phyloP scores from a whole-genome alignment of 2,888 invertebrate genomes.

The Liopterus haemorrhoidalis region DNA sequence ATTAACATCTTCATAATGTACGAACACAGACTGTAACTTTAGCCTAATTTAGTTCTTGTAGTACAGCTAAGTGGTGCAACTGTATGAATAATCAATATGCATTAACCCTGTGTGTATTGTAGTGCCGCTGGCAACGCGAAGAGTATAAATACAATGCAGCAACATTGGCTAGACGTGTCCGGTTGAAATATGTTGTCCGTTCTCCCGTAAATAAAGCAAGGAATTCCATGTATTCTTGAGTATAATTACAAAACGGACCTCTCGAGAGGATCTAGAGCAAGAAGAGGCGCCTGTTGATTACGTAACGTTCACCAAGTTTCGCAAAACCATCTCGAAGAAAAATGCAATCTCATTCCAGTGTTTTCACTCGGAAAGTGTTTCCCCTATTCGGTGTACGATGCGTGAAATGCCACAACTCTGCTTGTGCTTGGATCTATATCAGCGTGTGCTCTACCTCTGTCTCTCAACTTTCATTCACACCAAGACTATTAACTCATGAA shows the following conservation, averaged over 20 bases:
- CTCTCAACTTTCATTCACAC: no score
- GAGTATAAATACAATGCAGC: no score
- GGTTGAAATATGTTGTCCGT: not conserved
- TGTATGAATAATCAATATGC: slow-evolving; percentile 23
- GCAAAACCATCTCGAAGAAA: slow-evolving; percentile 12
- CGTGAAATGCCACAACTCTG: slow-evolving; percentile 39
- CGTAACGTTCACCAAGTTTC: slow-evolving; percentile 5
- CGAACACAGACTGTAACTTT: no score
- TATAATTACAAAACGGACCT: slow-evolving; percentile 33
- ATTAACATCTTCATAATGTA: no score
- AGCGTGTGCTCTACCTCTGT: no score
- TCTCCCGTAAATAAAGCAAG: slow-evolving; percentile 26
- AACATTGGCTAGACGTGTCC: slow-evolving; percentile 4
- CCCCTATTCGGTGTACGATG: slow-evolving; percentile 37
- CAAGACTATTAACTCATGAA: no score
- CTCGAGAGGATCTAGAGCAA: slow-evolving; percentile 8
- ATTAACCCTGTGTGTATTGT: slow-evolving; percentile 16
- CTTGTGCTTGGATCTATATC: no score
- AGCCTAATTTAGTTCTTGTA: no score
- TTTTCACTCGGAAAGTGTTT: slow-evolving; percentile 37
- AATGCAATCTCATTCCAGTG: slow-evolving; percentile 34
- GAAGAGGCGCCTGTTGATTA: slow-evolving; percentile 21
- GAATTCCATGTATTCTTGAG: slow-evolving; percentile 37
- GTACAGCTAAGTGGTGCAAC: no score
- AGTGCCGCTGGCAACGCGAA: slow-evolving; percentile 18